Percentiles rank a stretch among this genome's conserved stretches.
Evolutionary conservation across 2,888 invertebrate species (phyloP).

Genomic region (Beris morrisii): DNA sequence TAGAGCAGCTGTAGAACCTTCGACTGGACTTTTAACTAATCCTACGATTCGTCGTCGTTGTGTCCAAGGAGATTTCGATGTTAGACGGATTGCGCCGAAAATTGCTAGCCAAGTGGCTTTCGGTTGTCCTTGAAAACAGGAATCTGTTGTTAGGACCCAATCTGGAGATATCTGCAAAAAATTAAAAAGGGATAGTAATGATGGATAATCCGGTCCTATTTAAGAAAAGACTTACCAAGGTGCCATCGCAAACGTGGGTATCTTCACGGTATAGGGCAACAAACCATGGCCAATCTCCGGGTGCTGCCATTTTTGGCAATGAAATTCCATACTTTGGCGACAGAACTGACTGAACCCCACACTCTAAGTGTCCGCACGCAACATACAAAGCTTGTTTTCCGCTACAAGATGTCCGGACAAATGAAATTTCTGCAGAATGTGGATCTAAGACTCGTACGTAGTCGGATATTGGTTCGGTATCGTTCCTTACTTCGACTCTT

Average conservation of each 20-base stretch:
- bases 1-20: slow-evolving; percentile 82
- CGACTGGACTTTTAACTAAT: slow-evolving; percentile 86
- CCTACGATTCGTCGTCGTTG: slow-evolving; percentile 81
- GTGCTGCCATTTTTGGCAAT: slow-evolving; percentile 71
- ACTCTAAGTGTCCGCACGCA: slow-evolving; percentile 74
- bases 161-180: slow-evolving; percentile 61
- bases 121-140: slow-evolving; percentile 87
- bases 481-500: slow-evolving; percentile 67
- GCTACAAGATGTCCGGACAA: slow-evolving; percentile 75
- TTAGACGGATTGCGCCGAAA: slow-evolving; percentile 74
- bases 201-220: neutral
- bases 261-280: slow-evolving; percentile 80
- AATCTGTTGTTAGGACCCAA: slow-evolving; percentile 85
- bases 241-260: slow-evolving; percentile 86
- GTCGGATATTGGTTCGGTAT: slow-evolving; percentile 62
- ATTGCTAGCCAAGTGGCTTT: slow-evolving; percentile 85
- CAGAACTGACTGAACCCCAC: slow-evolving; percentile 67
- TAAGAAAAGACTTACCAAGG: slow-evolving; percentile 60
- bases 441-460: slow-evolving; percentile 85
- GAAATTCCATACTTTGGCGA: slow-evolving; percentile 51
- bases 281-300: slow-evolving; percentile 94
- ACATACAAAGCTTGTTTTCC: slow-evolving; percentile 77
- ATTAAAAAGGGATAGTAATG: neutral
- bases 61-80: slow-evolving; percentile 83
- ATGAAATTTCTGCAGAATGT: slow-evolving; percentile 77